phyloP scores from a whole-genome alignment of 1,140 invertebrate genomes.

The Drosophila sucinea region DNA sequence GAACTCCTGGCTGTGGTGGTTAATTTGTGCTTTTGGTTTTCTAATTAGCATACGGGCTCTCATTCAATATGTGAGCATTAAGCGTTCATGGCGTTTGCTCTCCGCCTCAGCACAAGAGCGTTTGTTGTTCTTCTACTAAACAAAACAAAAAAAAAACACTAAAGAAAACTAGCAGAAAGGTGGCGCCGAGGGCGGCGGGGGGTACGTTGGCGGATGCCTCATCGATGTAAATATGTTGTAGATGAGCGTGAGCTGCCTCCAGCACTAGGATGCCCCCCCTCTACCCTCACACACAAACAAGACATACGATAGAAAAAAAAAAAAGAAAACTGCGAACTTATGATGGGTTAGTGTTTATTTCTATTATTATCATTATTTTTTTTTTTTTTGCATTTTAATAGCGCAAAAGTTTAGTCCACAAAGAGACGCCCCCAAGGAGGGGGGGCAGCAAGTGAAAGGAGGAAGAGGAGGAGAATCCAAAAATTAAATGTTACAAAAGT shows the following conservation, averaged over 20 bases:
- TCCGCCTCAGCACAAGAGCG: conserved; percentile 93
- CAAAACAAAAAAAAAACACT: not conserved
- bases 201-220: conserved; percentile 32
- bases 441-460: no score
- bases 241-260: not conserved
- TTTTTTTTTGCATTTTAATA: conserved; percentile 52
- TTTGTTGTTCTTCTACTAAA: conserved; percentile 92
- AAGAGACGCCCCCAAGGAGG: not conserved
- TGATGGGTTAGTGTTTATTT: conserved; percentile 55
- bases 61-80: conserved; percentile 95
- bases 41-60: conserved; percentile 94
- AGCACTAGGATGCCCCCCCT: not conserved
- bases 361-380: conserved; percentile 26
- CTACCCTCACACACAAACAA: conserved; percentile 31
- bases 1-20: conserved; percentile 95
- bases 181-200: conserved; percentile 17
- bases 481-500: conserved; percentile 21
- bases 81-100: conserved; percentile 93
- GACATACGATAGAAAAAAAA: conserved; percentile 12
- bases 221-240: conserved; percentile 66
- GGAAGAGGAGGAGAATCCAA: conserved; percentile 4
- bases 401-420: conserved; percentile 67
- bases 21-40: conserved; percentile 94
- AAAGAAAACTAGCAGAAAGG: not conserved
- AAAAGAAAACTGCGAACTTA: conserved; percentile 38